Percentiles rank a stretch among this genome's conserved stretches.
These are phyloP conservation scores for Holotrichia oblita DNA, from an alignment of 1,140 invertebrate species.

Conservation along the genomic window DNA sequence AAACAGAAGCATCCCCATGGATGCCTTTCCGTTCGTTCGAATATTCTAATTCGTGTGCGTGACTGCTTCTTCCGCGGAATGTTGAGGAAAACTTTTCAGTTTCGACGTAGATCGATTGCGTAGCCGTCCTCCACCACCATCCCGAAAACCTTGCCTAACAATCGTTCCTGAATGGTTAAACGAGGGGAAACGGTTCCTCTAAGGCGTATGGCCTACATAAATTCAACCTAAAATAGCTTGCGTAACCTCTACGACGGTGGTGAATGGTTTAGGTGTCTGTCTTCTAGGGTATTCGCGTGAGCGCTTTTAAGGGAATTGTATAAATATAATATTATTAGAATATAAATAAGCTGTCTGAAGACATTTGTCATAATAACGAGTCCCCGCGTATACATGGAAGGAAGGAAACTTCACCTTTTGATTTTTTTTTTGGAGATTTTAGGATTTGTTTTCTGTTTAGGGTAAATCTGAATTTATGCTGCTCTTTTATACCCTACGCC, in stretches of 20 bases:
- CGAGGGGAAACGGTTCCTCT: neutral
- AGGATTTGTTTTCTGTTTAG: too few species aligned
- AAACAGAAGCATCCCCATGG: neutral
- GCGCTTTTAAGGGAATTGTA: neutral
- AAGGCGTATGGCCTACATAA: neutral
- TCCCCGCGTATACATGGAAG: too few species aligned
- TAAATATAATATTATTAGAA: constrained; percentile 14
- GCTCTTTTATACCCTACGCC: too few species aligned
- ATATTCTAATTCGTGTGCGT: constrained; percentile 8
- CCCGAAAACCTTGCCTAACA: neutral
- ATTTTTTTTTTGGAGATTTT: too few species aligned
- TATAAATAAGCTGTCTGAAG: neutral
- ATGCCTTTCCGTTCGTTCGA: neutral
- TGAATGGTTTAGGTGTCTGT: constrained; percentile 16
- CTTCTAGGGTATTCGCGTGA: neutral
- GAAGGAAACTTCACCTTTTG: too few species aligned
- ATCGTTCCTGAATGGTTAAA: neutral
- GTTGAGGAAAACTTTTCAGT: neutral
- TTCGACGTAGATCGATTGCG: neutral
- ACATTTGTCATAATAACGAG: constrained; percentile 13
- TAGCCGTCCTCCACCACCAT: too few species aligned
- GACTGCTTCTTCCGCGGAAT: neutral
- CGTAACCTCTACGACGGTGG: neutral
- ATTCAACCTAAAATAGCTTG: constrained; percentile 1
- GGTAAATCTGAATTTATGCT: too few species aligned